Evolutionary conservation across 2,113 vertebrate species (phyloP), one percentile per base, ranked within the genome.

Genomic region (Grantiella picta): DNA sequence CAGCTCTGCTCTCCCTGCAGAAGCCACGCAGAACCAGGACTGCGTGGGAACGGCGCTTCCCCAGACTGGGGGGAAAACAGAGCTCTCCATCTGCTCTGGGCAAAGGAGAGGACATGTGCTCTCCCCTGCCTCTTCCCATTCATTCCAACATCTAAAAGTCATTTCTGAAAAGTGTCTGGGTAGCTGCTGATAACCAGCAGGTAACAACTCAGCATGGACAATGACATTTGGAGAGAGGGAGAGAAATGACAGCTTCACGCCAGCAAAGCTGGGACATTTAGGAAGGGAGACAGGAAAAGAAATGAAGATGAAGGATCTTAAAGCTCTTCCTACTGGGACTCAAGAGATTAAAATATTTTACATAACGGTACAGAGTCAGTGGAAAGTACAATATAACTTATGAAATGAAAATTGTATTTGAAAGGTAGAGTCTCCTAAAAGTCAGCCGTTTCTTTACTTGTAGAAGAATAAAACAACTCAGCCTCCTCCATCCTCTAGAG

Each of bases 101-200:
- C 8, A 6, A 52, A 64, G 76, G 38, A 29, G 76, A 86, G 94
- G 87, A 93, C 76, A 10, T 61, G 79, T 88, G 82, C 56, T 90
- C 88, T 93, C 90, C 88, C 44, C 80, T 92, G 88, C 86, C 89
- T 94, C 88, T 92, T 75, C 89, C 7, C 1, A 45, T 95, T 78
- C 61, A 79, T 76, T 92, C 71, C 9, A 84, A 81, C 80, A 95
- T 97, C 94, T 93, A 86, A 96, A 97, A 96, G 90, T 81, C 92
- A 86, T 96, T 96, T 73, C 83, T 96, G 86, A 72, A 78, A 89
- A 80, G 54, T 77, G 86, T 87, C 93, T 95, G 91, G 88, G 86
- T 87, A 89, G 86, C 94, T 96, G 95, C 94, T 96, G 95, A 90
- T 96, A 97, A 94, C 91, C 95, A 95, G 96, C 95, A 94, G 94